A percentile compares a stretch with the other conserved stretches of the same genome.
phyloP scores from a whole-genome alignment of 2,888 invertebrate species.

The Andrena camellia region DNA sequence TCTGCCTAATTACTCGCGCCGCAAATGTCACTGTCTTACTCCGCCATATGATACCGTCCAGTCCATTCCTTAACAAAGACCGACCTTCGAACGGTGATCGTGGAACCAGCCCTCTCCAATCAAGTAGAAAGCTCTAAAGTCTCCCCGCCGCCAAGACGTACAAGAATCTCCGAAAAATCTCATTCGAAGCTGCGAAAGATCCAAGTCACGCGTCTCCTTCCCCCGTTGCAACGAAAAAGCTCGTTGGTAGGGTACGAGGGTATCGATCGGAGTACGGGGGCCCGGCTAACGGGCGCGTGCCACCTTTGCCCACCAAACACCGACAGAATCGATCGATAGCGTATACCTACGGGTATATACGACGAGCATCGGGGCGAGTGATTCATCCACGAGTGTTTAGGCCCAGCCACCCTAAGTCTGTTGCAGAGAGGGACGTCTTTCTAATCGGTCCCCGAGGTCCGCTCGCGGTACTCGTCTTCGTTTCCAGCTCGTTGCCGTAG shows the following conservation, averaged over 20 bases:
- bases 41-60: neutral
- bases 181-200: neutral
- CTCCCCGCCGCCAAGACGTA: too few relatives aligned
- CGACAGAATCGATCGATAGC: slow-evolving; percentile 24
- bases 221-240: neutral
- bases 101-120: too few relatives aligned
- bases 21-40: neutral
- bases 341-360: too few relatives aligned
- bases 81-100: neutral
- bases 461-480: neutral
- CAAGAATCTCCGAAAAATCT: too few relatives aligned
- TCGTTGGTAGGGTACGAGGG: slow-evolving; percentile 11
- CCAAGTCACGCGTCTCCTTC: neutral
- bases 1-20: slow-evolving; percentile 39
- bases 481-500: slow-evolving; percentile 18
- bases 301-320: slow-evolving; percentile 76
- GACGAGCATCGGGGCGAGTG: neutral
- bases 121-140: too few relatives aligned
- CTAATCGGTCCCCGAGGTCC: neutral
- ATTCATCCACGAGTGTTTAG: neutral
- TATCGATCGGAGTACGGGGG: slow-evolving; percentile 69
- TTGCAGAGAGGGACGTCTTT: neutral
- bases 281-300: slow-evolving; percentile 79
- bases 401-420: neutral
- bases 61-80: neutral